phyloP scores from a whole-genome alignment of 2,797 vertebrate genomes.

The Potorous gilbertii region DNA sequence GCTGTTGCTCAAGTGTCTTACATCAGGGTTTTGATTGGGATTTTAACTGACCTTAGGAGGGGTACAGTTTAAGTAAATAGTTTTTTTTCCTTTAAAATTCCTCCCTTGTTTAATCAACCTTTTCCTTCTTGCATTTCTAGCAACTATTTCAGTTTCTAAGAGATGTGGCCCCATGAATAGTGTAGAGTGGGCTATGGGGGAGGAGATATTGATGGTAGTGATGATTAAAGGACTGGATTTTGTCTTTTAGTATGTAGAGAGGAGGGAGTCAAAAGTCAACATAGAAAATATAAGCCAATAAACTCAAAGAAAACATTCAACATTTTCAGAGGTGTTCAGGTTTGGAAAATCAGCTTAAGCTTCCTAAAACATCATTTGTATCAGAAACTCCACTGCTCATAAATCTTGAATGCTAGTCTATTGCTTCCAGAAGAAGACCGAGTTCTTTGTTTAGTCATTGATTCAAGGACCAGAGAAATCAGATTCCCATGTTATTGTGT shows the following conservation, averaged over 20 bases:
- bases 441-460: background rate
- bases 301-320: background rate
- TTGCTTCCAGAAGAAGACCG: background rate
- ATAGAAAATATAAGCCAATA: background rate
- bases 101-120: constrained; percentile 1
- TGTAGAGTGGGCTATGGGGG: background rate
- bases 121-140: background rate
- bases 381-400: background rate
- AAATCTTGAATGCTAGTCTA: background rate
- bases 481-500: background rate
- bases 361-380: background rate
- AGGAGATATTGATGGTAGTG: background rate
- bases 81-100: constrained; percentile 16
- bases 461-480: background rate
- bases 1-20: background rate
- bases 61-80: constrained; percentile 13
- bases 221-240: background rate
- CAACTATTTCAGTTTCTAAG: background rate
- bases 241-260: background rate
- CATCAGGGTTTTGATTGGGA: background rate
- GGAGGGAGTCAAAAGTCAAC: background rate
- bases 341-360: background rate
- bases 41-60: background rate
- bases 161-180: background rate
- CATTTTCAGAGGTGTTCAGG: background rate